Evolutionary conservation across 2,113 vertebrate genomes (phyloP).

Genomic region (Campylorhamphus procurvoides): DNA sequence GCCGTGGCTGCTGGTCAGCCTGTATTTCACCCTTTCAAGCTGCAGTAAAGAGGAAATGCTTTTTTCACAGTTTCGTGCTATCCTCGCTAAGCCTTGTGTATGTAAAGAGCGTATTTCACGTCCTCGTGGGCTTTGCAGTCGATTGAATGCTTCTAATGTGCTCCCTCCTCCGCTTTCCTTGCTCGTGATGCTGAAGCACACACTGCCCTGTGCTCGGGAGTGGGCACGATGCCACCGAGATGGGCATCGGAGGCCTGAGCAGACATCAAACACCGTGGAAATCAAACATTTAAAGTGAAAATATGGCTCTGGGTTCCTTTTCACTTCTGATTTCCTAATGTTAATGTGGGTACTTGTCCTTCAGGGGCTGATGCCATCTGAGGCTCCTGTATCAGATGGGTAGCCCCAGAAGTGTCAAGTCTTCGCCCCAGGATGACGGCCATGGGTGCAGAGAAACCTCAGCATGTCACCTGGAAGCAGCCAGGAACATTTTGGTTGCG

Average conservation of each 20-base stretch:
- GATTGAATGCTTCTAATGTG: not conserved
- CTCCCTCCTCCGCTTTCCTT: not conserved
- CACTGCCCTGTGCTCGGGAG: fast-evolving
- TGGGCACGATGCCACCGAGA: not conserved
- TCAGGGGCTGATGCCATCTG: not conserved
- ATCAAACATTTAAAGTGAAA: not conserved
- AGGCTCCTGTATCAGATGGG: not conserved
- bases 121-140: not conserved
- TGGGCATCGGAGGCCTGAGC: not conserved
- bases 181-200: fast-evolving
- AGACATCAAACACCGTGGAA: not conserved
- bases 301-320: not conserved
- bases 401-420: fast-evolving
- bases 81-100: not conserved
- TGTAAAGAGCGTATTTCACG: not conserved
- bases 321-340: not conserved
- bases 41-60: not conserved
- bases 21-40: not conserved
- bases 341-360: not conserved
- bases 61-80: not conserved
- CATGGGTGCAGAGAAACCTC: not conserved
- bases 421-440: fast-evolving
- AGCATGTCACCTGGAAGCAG: fast-evolving
- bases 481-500: fast-evolving
- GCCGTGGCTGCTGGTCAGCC: not conserved